A percentile compares a stretch with the other conserved stretches of the same genome.
phyloP scores from a whole-genome alignment of 1,140 invertebrate species.

The Tribolium madens region DNA sequence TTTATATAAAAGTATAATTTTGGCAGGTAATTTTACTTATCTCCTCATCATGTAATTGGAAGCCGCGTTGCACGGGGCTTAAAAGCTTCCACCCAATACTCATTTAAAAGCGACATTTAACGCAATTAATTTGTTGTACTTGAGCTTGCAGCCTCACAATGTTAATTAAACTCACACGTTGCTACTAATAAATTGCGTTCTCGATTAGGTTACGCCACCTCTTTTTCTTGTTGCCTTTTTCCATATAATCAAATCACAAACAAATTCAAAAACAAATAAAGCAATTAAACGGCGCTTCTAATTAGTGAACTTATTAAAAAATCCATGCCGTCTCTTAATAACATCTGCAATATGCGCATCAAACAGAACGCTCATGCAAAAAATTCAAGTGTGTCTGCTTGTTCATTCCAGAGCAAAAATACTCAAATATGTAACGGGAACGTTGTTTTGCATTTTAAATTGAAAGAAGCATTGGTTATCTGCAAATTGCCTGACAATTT shows the following conservation, averaged over 20 bases:
- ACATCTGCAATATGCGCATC: not conserved
- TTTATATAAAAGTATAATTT: conserved; percentile 49
- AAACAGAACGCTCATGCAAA: too few relatives aligned
- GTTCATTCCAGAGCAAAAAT: not conserved
- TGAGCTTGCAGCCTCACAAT: conserved; percentile 35
- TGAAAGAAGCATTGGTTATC: conserved; percentile 44
- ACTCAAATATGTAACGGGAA: conserved; percentile 11
- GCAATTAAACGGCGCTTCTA: conserved; percentile 13
- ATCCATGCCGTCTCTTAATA: too few relatives aligned
- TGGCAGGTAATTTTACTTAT: conserved; percentile 44
- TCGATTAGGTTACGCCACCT: conserved; percentile 17
- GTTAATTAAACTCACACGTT: conserved; percentile 42
- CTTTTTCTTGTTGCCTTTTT: not conserved
- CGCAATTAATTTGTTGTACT: conserved; percentile 42
- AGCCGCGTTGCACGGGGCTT: conserved; percentile 28
- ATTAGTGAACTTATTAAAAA: not conserved
- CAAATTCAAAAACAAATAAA: conserved; percentile 19
- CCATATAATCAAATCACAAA: not conserved
- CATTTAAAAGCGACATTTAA: conserved; percentile 42
- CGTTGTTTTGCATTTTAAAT: conserved; percentile 42
- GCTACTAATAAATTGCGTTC: conserved; percentile 30
- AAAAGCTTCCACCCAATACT: conserved; percentile 38
- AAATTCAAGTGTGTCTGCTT: not conserved
- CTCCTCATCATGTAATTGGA: conserved; percentile 44
- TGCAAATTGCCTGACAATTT: conserved; percentile 44